Base-by-base conservation (phyloP, 2,888 invertebrate genomes). In the Philhelius pedissequus region DNA sequence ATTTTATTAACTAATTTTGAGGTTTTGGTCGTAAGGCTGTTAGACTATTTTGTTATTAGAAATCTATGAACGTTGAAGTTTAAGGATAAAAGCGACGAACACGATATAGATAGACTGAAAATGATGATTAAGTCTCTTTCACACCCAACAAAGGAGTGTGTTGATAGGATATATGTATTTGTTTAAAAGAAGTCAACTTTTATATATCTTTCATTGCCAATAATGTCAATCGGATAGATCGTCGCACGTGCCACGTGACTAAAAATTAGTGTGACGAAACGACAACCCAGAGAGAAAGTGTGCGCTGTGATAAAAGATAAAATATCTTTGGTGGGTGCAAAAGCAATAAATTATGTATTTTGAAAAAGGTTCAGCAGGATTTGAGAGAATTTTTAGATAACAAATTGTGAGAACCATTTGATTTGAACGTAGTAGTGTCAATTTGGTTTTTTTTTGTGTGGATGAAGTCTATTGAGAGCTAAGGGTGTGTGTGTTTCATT, bases 1-100 rank as follows among this genome's bases (percentile, higher is more conserved):
- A 70, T 75, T 83, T 79, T 83, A 83, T 79, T 75, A 70, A 79
- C 83, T 83, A 83, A 79, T 83, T 83, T 83, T 79, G 74, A 56
- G 74, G 77, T 78, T 75, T 58, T 54, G 78, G 58, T 79, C 74
- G 48, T 73, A 20, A 77, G 68, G 54, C 22, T 32, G 71, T 71
- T 66, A 9, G 4, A 15, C 2, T 27, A 56, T 56, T 56, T 32
- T 20, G 13, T 35, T 56, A 56, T 56, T 56, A 56, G 56, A 56
- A 56, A 56, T 56, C 56, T 35, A 56, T 56, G 56, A 56, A 56
- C 56, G 20, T 56, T 56, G 56, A 56, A 32, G 20, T 56, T 56
- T 20, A 54, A 32, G 30, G 20, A 15, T 2, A 7, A 22, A 1
- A 48, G 45, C n/a, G n/a, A n/a, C n/a, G n/a, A n/a, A n/a, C n/a